Conservation (phyloP, 2,113 vertebrate species). For the Ramphastos sulfuratus region DNA sequence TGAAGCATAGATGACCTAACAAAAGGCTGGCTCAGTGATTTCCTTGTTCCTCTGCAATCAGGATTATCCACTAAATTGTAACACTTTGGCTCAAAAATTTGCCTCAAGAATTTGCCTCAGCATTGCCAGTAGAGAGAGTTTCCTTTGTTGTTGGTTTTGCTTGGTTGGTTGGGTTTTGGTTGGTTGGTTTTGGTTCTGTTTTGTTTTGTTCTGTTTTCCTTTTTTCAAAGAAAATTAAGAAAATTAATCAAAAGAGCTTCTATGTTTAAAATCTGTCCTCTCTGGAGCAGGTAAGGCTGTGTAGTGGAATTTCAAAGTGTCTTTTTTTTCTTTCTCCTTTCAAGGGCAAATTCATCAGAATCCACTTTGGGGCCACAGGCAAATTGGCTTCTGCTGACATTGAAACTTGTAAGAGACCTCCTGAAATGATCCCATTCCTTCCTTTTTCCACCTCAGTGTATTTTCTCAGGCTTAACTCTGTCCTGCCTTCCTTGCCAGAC, state of each 20-base stretch:
- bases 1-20: neutral
- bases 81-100: neutral
- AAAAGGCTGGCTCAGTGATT: neutral
- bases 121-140: neutral
- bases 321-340: neutral
- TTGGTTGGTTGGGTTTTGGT: no score
- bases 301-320: neutral
- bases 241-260: neutral
- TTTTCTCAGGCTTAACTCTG: neutral
- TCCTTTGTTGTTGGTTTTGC: neutral
- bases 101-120: neutral
- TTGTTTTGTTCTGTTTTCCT: neutral
- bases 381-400: constrained; percentile 58
- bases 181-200: neutral
- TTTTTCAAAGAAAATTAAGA: neutral
- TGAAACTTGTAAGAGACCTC: constrained; percentile 22
- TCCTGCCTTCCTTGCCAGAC: neutral
- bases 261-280: neutral
- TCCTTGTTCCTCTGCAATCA: neutral
- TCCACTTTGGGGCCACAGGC: constrained; percentile 41
- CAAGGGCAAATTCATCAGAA: constrained; percentile 47
- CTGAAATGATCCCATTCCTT: neutral
- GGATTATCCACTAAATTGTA: neutral
- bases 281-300: neutral
- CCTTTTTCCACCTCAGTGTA: neutral